phyloP scores from a whole-genome alignment of 35 echinoderm and acorn worm genomes.

The Stichopus chloronotus region DNA sequence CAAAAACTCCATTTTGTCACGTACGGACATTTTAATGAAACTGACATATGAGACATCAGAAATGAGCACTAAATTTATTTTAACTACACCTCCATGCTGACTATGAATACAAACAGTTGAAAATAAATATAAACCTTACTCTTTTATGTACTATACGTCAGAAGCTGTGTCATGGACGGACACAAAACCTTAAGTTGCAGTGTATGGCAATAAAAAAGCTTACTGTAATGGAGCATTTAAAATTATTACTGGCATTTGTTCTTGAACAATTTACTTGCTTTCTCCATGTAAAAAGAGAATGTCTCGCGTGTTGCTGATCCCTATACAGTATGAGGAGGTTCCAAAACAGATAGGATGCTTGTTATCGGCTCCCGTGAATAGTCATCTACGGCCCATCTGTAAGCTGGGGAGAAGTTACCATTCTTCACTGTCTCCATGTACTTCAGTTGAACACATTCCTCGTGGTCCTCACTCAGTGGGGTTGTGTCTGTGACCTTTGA shows the following conservation, averaged over 20 bases:
- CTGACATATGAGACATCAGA: not conserved
- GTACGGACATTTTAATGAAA: not conserved
- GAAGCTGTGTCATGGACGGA: not conserved
- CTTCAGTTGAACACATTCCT: constrained; percentile 30
- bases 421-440: constrained; percentile 22
- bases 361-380: constrained; percentile 16
- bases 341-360: constrained; percentile 11
- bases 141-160: not conserved
- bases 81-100: not conserved
- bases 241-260: constrained; percentile 11
- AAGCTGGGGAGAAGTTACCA: constrained; percentile 19
- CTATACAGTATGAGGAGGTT: constrained; percentile 22
- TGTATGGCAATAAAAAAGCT: not conserved
- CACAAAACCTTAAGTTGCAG: not conserved
- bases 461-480: not conserved
- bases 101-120: not conserved
- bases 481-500: too few species aligned
- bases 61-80: not conserved
- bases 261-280: constrained; percentile 23
- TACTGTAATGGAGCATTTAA: not conserved
- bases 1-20: constrained; percentile 15
- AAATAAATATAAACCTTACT: not conserved
- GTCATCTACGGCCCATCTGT: constrained; percentile 17
- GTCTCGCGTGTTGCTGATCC: constrained; percentile 22
- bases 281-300: constrained; percentile 20